phyloP scores from a whole-genome alignment of 2,888 invertebrate genomes.

The Zygaena filipendulae region DNA sequence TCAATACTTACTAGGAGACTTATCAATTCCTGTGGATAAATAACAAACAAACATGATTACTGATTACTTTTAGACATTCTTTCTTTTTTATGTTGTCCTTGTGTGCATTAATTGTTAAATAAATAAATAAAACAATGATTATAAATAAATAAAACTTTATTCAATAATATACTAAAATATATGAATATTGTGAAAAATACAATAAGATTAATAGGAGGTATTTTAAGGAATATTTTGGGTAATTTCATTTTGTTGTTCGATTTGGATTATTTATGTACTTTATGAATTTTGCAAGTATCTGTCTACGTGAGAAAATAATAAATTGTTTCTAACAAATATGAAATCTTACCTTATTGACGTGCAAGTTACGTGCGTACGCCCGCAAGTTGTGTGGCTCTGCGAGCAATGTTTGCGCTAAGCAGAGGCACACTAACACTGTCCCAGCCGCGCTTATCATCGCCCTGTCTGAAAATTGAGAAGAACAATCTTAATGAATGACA shows the following conservation, averaged over 20 bases:
- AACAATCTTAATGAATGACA: not conserved
- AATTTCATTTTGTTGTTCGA: too few species aligned
- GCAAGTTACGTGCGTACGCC: constrained; percentile 32
- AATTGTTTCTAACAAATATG: too few species aligned
- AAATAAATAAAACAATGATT: too few species aligned
- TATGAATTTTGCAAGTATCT: too few species aligned
- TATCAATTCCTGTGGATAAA: constrained; percentile 49
- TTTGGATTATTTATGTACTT: too few species aligned
- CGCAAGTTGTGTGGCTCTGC: constrained; percentile 41
- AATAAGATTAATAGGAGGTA: too few species aligned
- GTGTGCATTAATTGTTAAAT: too few species aligned
- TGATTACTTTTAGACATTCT: too few species aligned
- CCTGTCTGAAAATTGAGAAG: constrained; percentile 32
- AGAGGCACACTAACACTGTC: constrained; percentile 60
- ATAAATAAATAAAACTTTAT: not conserved
- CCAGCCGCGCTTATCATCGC: constrained; percentile 59
- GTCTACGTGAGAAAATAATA: too few species aligned
- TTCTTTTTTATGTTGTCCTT: too few species aligned
- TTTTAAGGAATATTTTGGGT: too few species aligned
- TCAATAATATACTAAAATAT: not conserved
- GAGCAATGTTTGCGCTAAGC: constrained; percentile 56
- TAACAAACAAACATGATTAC: constrained; percentile 20
- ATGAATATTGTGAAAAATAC: too few species aligned
- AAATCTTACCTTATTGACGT: constrained; percentile 44
- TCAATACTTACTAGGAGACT: constrained; percentile 47